Percentiles rank a stretch among this genome's conserved stretches.
Conservation (phyloP, 2,888 invertebrate genomes). For the Bellardia pandia region DNA sequence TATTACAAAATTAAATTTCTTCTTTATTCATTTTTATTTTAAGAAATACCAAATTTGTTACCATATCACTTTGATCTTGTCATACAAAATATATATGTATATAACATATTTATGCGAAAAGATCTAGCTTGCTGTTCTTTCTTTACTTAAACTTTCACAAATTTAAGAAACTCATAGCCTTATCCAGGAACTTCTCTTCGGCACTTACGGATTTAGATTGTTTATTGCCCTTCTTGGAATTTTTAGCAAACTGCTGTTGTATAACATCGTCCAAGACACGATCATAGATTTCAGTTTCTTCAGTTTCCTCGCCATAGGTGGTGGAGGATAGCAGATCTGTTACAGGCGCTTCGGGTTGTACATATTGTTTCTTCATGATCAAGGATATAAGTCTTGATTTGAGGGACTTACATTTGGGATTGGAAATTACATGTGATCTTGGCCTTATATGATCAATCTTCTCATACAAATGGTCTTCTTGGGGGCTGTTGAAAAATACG, state of each 20-base stretch:
- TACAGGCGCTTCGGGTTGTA: background rate
- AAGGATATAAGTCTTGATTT: slow-evolving; percentile 64
- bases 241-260: slow-evolving; percentile 41
- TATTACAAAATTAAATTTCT: background rate
- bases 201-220: background rate
- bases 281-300: slow-evolving; percentile 56
- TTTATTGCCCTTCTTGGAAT: slow-evolving; percentile 52
- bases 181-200: slow-evolving; percentile 78
- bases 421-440: slow-evolving; percentile 69
- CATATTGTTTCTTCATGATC: slow-evolving; percentile 61
- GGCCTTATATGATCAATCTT: slow-evolving; percentile 72
- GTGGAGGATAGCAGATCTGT: slow-evolving; percentile 52
- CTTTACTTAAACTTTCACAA: slow-evolving; percentile 70
- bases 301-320: slow-evolving; percentile 51
- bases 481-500: slow-evolving; percentile 54
- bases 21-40: background rate
- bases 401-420: slow-evolving; percentile 50
- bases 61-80: slow-evolving; percentile 36
- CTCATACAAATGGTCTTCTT: slow-evolving; percentile 50
- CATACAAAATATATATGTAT: background rate
- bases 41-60: background rate
- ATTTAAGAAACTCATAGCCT: slow-evolving; percentile 79
- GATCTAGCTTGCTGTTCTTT: slow-evolving; percentile 20
- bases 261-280: slow-evolving; percentile 57
- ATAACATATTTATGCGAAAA: background rate